Conservation (phyloP, 2,113 vertebrate species). For the Psittacus erithacus region DNA sequence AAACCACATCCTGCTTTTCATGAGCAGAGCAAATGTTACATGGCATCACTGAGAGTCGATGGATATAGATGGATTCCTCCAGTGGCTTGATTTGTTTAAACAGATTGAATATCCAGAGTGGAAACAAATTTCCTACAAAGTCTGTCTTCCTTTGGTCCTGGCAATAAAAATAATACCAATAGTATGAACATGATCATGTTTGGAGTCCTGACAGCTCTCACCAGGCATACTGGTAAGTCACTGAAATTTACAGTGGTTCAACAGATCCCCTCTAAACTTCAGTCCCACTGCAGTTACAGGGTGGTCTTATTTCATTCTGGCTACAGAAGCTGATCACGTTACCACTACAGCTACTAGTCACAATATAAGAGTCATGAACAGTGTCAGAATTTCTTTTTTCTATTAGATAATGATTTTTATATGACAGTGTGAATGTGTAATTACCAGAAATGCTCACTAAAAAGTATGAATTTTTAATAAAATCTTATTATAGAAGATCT, state of each 20-base stretch:
- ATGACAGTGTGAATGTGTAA: too few species aligned
- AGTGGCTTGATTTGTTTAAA: neutral
- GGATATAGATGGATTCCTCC: neutral
- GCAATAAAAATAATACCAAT: neutral
- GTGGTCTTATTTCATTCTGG: neutral
- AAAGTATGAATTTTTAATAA: neutral
- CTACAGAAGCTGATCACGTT: neutral
- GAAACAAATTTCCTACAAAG: neutral
- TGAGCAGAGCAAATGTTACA: neutral
- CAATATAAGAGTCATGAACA: neutral
- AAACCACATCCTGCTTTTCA: neutral
- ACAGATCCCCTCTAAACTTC: neutral
- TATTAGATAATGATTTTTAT: neutral
- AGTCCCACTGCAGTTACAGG: too few species aligned
- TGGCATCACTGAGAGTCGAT: neutral
- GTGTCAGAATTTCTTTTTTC: neutral
- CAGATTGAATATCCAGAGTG: neutral
- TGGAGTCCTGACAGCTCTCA: neutral
- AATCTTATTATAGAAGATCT: neutral
- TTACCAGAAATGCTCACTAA: neutral
- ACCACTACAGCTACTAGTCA: neutral
- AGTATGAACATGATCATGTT: fast-evolving
- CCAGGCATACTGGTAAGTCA: neutral
- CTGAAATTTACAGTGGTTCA: neutral
- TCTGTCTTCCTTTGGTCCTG: neutral